phyloP scores from a whole-genome alignment of 2,797 vertebrate genomes.

The Pempheris klunzingeri region DNA sequence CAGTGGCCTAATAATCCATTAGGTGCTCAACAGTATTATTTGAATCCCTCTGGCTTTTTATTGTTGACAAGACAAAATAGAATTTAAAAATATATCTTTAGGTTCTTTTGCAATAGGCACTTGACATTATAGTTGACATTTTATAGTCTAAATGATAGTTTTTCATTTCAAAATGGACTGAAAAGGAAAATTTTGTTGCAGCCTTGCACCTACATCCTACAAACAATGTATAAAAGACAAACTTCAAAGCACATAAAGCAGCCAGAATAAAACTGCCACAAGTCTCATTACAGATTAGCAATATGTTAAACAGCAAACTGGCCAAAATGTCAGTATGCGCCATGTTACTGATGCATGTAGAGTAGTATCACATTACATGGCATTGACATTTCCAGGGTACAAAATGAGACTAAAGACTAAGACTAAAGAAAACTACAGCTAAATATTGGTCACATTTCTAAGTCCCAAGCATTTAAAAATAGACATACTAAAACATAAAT shows the following conservation, averaged over 20 bases:
- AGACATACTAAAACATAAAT: background rate
- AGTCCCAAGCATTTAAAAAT: background rate
- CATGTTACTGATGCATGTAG: background rate
- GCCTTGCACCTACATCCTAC: no score
- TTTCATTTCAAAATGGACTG: no score
- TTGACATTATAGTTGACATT: no score
- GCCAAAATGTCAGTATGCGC: background rate
- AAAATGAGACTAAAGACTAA: background rate
- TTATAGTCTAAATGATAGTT: no score
- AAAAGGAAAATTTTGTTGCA: no score
- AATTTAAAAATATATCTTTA: no score
- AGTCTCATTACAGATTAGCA: slow-evolving; percentile 1
- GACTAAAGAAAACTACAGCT: background rate
- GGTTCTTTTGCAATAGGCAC: no score
- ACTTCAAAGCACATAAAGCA: background rate
- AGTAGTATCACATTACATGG: background rate
- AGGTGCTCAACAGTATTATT: background rate
- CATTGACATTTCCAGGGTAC: background rate
- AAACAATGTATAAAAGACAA: background rate
- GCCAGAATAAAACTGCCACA: slow-evolving; percentile 1
- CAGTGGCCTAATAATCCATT: background rate
- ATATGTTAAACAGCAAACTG: background rate
- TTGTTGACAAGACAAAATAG: no score
- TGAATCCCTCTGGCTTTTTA: background rate
- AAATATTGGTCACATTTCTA: no score